Evolutionary conservation across 2,797 vertebrate species (phyloP), one percentile per base, ranked within the genome.

Genomic region (Chelonia mydas): DNA sequence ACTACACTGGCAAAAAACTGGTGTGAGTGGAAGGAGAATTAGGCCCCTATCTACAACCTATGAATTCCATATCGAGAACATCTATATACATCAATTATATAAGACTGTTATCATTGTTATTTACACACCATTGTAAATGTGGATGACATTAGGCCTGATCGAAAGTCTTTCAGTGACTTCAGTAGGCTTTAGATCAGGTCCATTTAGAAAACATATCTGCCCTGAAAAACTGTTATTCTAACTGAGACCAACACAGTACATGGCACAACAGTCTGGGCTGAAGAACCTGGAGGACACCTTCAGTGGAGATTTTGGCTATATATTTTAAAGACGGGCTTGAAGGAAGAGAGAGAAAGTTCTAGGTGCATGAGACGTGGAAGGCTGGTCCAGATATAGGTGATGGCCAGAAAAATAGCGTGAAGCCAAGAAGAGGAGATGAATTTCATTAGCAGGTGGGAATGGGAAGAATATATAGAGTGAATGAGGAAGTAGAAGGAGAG

Each of bases 391-490:
- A 74, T n/a, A 16, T 0, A 79, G 25, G 2, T 3, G 23, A 4
- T 87, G 15, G 84, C 53, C 49, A 53, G 17, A 8, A 90, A 50
- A 45, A 86, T 27, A 54, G 50, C 11, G 51, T 0, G 0, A 4
- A 83, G 82, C 1, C 59, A 37, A 54, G 74, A 77, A 77, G 45
- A 49, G 41, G 2, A 9, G 27, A 53, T 21, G n/a, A n/a, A 33
- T 54, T 49, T 83, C 53, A 50, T 6, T 51, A 45, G 31, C 27
- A 6, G 1, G 0, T 3, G 19, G 6, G 25, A 2, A 6, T 1
- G 25, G 11, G 10, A 31, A 91, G 61, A 81, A 53, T 12, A 81
- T 1, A 0, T 5, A 11, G 1, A 72, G 79, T 4, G 84, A n/a
- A n/a, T 0, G 7, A 27, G n/a, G 27, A 47, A 47, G 23, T 28